A percentile compares a stretch with the other conserved stretches of the same genome.
phyloP scores from a whole-genome alignment of 1,140 invertebrate species.

The Drosophila saltans region DNA sequence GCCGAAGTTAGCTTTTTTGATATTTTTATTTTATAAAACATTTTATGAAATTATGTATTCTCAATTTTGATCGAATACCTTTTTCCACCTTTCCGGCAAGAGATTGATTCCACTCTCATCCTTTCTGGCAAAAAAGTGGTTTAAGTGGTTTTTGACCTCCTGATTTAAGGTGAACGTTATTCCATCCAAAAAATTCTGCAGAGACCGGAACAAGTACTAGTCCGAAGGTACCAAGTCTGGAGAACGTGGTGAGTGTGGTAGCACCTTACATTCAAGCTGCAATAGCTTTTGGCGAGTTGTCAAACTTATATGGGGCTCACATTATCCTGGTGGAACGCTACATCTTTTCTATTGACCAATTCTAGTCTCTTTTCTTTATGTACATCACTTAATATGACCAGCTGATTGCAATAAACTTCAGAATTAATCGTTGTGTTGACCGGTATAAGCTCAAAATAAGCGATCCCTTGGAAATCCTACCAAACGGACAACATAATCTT shows the following conservation, averaged over 20 bases:
- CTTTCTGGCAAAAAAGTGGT: background rate
- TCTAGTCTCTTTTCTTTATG: slow-evolving; percentile 16
- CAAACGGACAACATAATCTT: no score
- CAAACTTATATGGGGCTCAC: background rate
- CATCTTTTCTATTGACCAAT: slow-evolving; percentile 18
- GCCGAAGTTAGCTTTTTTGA: no score
- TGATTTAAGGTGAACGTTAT: background rate
- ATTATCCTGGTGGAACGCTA: slow-evolving; percentile 19
- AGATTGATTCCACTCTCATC: slow-evolving; percentile 14
- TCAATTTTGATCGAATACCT: background rate
- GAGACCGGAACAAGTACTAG: no score
- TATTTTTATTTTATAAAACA: no score
- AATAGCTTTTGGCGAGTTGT: background rate
- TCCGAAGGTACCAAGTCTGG: background rate
- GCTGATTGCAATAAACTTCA: background rate
- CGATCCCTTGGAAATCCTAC: background rate
- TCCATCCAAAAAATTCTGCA: no score
- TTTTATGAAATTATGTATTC: background rate
- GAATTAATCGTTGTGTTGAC: background rate
- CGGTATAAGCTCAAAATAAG: background rate
- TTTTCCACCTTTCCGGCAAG: slow-evolving; percentile 6
- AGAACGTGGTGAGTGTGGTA: background rate
- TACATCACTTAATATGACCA: slow-evolving; percentile 14
- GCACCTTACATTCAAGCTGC: background rate
- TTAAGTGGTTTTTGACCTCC: no score